phyloP scores from a whole-genome alignment of 2,113 vertebrate genomes.

The Bos javanicus region DNA sequence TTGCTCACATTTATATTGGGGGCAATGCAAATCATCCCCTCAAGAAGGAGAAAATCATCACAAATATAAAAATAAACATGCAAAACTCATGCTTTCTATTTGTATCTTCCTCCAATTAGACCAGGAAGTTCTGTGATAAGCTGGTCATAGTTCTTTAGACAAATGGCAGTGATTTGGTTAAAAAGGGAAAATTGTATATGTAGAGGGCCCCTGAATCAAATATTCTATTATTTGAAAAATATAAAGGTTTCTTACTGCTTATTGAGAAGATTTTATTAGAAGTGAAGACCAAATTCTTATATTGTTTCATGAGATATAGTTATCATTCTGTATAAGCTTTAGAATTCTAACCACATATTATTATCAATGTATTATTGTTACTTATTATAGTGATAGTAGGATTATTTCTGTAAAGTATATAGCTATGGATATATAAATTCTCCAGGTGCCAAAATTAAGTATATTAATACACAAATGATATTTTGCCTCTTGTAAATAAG shows the following conservation, averaged over 20 bases:
- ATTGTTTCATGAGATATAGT: background rate
- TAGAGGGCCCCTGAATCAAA: background rate
- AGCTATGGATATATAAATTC: background rate
- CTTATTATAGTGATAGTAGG: background rate
- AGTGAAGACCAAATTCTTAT: background rate
- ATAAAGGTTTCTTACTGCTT: background rate
- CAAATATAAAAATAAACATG: background rate
- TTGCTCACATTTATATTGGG: background rate
- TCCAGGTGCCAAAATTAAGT: background rate
- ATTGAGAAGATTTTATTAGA: background rate
- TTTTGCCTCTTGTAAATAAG: background rate
- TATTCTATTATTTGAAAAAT: background rate
- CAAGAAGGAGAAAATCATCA: background rate
- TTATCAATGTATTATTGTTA: background rate
- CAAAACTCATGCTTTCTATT: background rate
- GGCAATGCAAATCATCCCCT: background rate
- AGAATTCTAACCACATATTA: background rate
- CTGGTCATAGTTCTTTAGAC: background rate
- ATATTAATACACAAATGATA: background rate
- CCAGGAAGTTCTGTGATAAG: background rate
- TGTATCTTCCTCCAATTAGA: background rate
- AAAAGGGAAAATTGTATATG: background rate
- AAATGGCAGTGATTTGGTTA: background rate
- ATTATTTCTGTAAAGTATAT: background rate
- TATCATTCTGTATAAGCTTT: background rate